phyloP scores from a whole-genome alignment of 2,797 vertebrate genomes.

The Coluber constrictor region DNA sequence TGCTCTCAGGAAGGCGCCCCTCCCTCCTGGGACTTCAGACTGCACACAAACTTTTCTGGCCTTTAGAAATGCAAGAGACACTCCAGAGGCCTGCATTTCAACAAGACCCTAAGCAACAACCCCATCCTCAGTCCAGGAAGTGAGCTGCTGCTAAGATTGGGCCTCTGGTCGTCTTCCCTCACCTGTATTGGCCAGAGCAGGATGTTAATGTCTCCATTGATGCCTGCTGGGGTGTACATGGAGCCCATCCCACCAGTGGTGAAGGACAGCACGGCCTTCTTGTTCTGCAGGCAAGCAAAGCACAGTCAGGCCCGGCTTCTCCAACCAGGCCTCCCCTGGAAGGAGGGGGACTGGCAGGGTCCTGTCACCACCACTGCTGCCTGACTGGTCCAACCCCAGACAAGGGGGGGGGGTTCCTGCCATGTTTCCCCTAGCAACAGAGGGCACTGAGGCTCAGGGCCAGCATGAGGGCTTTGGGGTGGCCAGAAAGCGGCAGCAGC shows the following conservation, averaged over 20 bases:
- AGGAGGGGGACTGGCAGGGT: neutral
- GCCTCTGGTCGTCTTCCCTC: neutral
- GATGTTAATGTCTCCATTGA: slow-evolving; percentile 82
- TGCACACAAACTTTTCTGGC: neutral
- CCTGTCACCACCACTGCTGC: neutral
- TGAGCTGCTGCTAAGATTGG: neutral
- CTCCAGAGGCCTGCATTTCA: neutral
- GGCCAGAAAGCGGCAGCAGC: neutral
- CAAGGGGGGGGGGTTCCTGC: neutral
- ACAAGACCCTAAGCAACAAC: neutral
- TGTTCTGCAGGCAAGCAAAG: slow-evolving; percentile 66
- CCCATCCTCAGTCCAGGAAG: neutral
- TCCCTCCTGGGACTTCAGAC: neutral
- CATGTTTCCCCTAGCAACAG: neutral
- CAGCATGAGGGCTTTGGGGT: neutral
- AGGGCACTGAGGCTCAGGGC: neutral
- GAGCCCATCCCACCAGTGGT: slow-evolving; percentile 74
- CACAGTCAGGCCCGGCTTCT: neutral
- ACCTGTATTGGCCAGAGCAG: slow-evolving; percentile 85
- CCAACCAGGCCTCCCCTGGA: neutral
- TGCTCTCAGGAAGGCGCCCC: neutral
- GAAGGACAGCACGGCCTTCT: slow-evolving; percentile 80
- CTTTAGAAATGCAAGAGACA: neutral
- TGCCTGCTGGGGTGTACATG: slow-evolving; percentile 75
- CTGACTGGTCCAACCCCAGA: neutral